Conservation (phyloP, 2,113 vertebrate species). For the Perognathus longimembris region DNA sequence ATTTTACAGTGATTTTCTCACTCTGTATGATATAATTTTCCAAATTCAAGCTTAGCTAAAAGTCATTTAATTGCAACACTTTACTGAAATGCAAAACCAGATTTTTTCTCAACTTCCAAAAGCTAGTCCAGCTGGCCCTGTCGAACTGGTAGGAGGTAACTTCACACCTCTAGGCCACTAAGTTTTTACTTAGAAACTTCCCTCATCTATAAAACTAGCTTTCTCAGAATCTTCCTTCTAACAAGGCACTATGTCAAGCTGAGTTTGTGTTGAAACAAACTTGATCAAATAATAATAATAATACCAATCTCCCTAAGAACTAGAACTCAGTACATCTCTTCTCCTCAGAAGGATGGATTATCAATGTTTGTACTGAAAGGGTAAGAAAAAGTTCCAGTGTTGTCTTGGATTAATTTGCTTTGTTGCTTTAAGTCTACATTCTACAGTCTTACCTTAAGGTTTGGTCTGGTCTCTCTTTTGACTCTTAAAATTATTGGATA, state of each 20-base stretch:
- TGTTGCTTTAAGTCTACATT: not conserved
- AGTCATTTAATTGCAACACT: slow-evolving; percentile 76
- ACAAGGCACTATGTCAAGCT: slow-evolving; percentile 45
- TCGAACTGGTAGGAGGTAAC: not conserved
- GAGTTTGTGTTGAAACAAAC: slow-evolving; percentile 48
- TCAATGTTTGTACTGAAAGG: slow-evolving; percentile 3
- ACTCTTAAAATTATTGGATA: not conserved
- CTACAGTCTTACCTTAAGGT: slow-evolving; percentile 18
- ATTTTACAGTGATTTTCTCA: slow-evolving; percentile 74
- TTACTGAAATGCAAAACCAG: slow-evolving; percentile 72
- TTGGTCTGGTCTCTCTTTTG: not conserved
- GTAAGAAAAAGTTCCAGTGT: slow-evolving; percentile 26
- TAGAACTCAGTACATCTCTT: not conserved
- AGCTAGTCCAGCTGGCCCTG: slow-evolving; percentile 56
- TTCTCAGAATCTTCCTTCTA: slow-evolving; percentile 37
- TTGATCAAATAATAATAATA: slow-evolving; percentile 5
- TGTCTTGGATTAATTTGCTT: slow-evolving; percentile 25
- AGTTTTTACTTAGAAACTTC: slow-evolving; percentile 57
- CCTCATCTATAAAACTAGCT: slow-evolving; percentile 58
- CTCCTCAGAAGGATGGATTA: slow-evolving; percentile 35
- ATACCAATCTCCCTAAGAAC: slow-evolving; percentile 49
- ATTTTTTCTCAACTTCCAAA: slow-evolving; percentile 63
- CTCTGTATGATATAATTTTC: slow-evolving; percentile 67
- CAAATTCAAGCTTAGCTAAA: slow-evolving; percentile 69
- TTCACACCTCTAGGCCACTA: slow-evolving; percentile 37